Evolutionary conservation across 2,888 invertebrate species (phyloP), one percentile per base, ranked within the genome.

Genomic region (Bibio marci): DNA sequence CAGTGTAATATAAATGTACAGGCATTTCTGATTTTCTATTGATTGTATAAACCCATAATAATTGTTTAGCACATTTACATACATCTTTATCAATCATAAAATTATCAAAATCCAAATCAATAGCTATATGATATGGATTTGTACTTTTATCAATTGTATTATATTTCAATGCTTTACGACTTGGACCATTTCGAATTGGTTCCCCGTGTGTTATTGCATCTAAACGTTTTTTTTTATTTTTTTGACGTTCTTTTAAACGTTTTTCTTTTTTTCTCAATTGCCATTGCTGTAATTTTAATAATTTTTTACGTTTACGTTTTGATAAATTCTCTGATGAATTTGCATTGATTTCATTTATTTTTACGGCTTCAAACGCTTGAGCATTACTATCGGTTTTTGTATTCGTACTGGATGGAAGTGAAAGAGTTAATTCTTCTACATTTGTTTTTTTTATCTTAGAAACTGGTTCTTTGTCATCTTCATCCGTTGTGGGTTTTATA

Each of bases 101-200:
- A 46, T 85, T 69, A 55, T 91, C 90, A 58, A 90, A 94, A 52
- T 87, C 85, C 53, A 92, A 73, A 57, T 97, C 95, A 47, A 97
- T 74, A 13, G 80, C 80, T 13, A 95, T 67, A 39, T 69, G 69
- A 22, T 35, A 8, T 39, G 74, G 69, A 60, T 73, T 76, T 54
- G 77, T 80, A 37, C 66, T 64, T 43, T 79, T 76, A 32, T 71
- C 70, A 66, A 80, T 72, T 53, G 70, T 80, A 57, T 73, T 73
- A 50, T 65, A 67, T 59, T 88, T 90, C 11, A 91, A 58, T 41
- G 71, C 69, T 61, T 87, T 90, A 41, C 90, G 71, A 30, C 77
- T 79, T 0, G 87, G 87, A 0, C 83, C 83, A 4, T 41, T 46
- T 5, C 50, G 49, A 28, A 77, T 53, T 41, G 76, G 71, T 39